Conservation (phyloP, 2,888 invertebrate genomes). For the Luperina testacea region DNA sequence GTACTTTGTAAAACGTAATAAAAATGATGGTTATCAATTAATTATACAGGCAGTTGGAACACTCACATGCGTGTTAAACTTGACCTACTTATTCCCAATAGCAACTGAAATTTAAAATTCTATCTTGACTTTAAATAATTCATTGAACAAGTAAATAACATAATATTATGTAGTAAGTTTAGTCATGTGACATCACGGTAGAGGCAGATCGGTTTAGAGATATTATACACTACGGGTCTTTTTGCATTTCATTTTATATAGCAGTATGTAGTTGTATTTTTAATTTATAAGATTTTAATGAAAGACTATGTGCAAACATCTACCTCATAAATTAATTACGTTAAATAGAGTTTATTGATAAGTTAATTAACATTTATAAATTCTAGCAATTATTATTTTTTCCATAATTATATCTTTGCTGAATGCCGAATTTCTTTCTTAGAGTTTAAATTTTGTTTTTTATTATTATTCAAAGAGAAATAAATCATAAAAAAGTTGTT, state of each 20-base stretch:
- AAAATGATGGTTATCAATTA: slow-evolving; percentile 38
- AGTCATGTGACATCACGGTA: slow-evolving; percentile 58
- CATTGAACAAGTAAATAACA: slow-evolving; percentile 19
- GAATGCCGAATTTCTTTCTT: slow-evolving; percentile 85
- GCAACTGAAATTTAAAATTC: slow-evolving; percentile 27
- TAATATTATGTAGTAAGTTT: slow-evolving; percentile 42
- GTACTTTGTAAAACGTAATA: slow-evolving; percentile 31
- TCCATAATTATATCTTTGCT: slow-evolving; percentile 78
- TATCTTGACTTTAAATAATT: slow-evolving; percentile 19
- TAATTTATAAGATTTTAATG: slow-evolving; percentile 82
- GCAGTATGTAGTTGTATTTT: slow-evolving; percentile 73
- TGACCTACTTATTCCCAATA: slow-evolving; percentile 21
- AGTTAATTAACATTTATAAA: slow-evolving; percentile 87
- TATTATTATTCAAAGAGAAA: slow-evolving; percentile 87
- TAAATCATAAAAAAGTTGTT: slow-evolving; percentile 78
- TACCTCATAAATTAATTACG: slow-evolving; percentile 89
- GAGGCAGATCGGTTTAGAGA: slow-evolving; percentile 61
- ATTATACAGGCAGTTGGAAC: slow-evolving; percentile 15
- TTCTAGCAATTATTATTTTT: slow-evolving; percentile 83
- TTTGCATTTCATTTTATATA: slow-evolving; percentile 76
- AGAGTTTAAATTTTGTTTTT: slow-evolving; percentile 89
- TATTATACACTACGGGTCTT: slow-evolving; percentile 78
- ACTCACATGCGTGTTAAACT: slow-evolving; percentile 41
- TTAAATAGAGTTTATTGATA: slow-evolving; percentile 86
- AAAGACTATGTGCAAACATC: slow-evolving; percentile 89